These are phyloP conservation scores for Rapana venosa DNA, from an alignment of 2,888 invertebrate genomes.

Conservation along the genomic window DNA sequence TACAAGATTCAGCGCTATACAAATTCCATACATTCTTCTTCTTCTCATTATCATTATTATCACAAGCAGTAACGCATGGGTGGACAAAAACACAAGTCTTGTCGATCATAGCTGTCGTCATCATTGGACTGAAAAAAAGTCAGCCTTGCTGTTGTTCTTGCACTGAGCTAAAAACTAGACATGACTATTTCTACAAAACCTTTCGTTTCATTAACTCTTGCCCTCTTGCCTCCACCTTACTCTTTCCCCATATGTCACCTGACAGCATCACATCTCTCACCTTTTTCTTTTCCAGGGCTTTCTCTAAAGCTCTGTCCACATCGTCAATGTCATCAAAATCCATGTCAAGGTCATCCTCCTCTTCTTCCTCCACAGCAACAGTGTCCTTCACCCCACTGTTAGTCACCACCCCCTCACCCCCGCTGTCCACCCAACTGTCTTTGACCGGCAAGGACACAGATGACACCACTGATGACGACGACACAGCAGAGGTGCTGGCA, in stretches of 20 bases:
- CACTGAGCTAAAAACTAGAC: neutral
- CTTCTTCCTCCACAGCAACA: constrained; percentile 31
- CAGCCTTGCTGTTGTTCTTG: neutral
- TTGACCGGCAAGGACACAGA: neutral
- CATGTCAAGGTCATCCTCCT: constrained; percentile 58
- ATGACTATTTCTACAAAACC: neutral
- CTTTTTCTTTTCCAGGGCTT: constrained; percentile 72
- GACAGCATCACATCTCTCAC: constrained; percentile 49
- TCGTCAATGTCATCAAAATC: constrained; percentile 75
- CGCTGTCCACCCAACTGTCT: neutral
- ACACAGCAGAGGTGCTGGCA: constrained; percentile 3
- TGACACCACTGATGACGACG: neutral
- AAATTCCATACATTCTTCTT: no score
- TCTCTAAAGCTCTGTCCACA: constrained; percentile 73
- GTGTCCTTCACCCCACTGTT: constrained; percentile 14
- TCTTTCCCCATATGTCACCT: neutral
- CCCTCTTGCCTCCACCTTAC: neutral
- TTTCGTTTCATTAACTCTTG: neutral
- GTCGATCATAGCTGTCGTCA: no score
- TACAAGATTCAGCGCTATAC: no score
- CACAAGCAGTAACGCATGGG: no score
- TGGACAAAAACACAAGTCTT: neutral
- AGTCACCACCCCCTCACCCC: neutral
- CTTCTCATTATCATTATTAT: no score
- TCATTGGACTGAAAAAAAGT: neutral